These are phyloP conservation scores for Sphaerophoria taeniata DNA, from an alignment of 2,888 invertebrate genomes.

Conservation along the genomic window DNA sequence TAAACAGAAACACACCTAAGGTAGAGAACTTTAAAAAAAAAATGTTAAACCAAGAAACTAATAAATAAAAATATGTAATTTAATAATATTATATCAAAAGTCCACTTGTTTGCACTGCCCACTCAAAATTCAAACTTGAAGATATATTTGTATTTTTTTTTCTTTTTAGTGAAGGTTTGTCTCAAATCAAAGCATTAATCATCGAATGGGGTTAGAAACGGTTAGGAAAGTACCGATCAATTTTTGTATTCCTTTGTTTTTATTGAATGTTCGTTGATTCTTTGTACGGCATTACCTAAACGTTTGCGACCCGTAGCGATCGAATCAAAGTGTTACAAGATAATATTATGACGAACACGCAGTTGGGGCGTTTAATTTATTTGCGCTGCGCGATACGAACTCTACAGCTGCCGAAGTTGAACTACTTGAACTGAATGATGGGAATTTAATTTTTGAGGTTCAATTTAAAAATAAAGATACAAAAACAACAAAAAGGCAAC, in stretches of 20 bases:
- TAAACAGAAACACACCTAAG: slow-evolving; percentile 9
- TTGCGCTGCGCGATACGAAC: slow-evolving; percentile 64
- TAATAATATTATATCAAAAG: slow-evolving; percentile 60
- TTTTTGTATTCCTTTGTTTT: slow-evolving; percentile 2
- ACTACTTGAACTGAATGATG: slow-evolving; percentile 66
- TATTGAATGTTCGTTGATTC: background rate
- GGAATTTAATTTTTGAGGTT: slow-evolving; percentile 70
- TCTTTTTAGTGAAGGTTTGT: background rate
- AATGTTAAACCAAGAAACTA: slow-evolving; percentile 44
- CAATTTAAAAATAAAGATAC: slow-evolving; percentile 59
- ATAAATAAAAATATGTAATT: slow-evolving; percentile 59
- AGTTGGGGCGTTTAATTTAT: slow-evolving; percentile 27
- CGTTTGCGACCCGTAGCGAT: slow-evolving; percentile 49
- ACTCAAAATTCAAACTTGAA: slow-evolving; percentile 39
- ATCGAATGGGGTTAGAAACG: slow-evolving; percentile 16
- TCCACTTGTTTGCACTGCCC: slow-evolving; percentile 63
- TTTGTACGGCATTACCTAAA: slow-evolving; percentile 25
- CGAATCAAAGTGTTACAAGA: slow-evolving; percentile 3
- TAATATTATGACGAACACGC: slow-evolving; percentile 3
- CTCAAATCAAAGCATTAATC: slow-evolving; percentile 31
- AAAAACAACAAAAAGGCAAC: slow-evolving; percentile 12
- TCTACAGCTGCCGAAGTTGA: slow-evolving; percentile 64
- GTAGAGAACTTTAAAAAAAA: slow-evolving; percentile 40
- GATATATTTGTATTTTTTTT: slow-evolving; percentile 31
- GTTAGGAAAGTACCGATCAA: background rate